Percentiles rank a stretch among this genome's conserved stretches.
phyloP scores from a whole-genome alignment of 2,888 invertebrate species.

The Drosophila quasianomalipes region DNA sequence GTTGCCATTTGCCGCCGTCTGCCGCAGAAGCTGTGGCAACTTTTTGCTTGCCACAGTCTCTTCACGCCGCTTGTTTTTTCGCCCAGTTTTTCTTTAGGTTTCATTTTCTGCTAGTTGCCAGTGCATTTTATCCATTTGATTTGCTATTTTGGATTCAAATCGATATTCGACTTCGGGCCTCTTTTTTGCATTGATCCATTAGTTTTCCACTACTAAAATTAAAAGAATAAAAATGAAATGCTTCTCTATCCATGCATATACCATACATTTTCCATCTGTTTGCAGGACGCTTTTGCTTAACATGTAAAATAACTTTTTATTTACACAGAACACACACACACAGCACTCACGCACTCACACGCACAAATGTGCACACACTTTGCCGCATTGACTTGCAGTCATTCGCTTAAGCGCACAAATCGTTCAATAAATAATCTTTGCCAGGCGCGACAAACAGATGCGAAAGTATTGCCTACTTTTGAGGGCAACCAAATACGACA shows the following conservation, averaged over 20 bases:
- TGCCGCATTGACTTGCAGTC: constrained; percentile 35
- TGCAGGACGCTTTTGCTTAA: not conserved
- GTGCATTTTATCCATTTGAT: constrained; percentile 50
- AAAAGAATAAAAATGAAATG: not conserved
- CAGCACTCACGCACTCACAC: constrained; percentile 2
- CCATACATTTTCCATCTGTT: not conserved
- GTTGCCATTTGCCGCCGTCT: constrained; percentile 13
- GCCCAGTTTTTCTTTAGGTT: constrained; percentile 12
- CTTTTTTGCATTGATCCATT: constrained; percentile 30
- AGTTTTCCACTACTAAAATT: not conserved
- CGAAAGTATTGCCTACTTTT: constrained; percentile 65
- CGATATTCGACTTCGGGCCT: constrained; percentile 21
- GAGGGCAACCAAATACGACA: constrained; percentile 18
- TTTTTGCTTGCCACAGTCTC: constrained; percentile 26
- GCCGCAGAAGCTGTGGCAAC: constrained; percentile 19
- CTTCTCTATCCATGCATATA: not conserved
- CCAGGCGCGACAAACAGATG: constrained; percentile 50
- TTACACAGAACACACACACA: constrained; percentile 27
- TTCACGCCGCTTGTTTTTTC: constrained; percentile 14
- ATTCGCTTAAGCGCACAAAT: constrained; percentile 55
- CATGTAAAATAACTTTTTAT: constrained; percentile 26
- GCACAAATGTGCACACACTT: not conserved
- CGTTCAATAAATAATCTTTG: constrained; percentile 71
- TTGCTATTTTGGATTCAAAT: constrained; percentile 29
- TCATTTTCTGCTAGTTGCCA: not conserved